phyloP scores from a whole-genome alignment of 2,113 vertebrate genomes.

The Electrona antarctica region DNA sequence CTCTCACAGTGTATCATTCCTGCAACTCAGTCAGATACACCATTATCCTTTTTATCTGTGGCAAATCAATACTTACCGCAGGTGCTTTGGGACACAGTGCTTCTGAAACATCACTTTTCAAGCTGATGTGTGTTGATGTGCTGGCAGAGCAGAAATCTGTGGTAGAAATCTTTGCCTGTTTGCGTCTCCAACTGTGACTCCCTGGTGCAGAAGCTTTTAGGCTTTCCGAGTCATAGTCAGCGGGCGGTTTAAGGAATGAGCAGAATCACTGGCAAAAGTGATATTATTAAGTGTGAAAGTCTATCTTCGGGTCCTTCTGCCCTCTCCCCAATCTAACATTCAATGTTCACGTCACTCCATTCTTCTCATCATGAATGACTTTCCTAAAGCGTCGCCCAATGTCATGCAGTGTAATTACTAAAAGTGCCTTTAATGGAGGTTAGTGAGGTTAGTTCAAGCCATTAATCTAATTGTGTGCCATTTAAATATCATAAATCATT shows the following conservation, averaged over 20 bases:
- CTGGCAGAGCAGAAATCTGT: slow-evolving; percentile 54
- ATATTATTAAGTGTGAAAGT: neutral
- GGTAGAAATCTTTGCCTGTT: slow-evolving; percentile 58
- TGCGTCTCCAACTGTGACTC: slow-evolving; percentile 45
- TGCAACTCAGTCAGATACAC: slow-evolving; percentile 54
- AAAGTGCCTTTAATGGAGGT: slow-evolving; percentile 61
- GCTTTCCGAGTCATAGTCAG: neutral
- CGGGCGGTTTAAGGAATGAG: too few species aligned
- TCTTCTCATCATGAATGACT: slow-evolving; percentile 29
- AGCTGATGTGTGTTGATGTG: slow-evolving; percentile 49
- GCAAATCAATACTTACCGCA: slow-evolving; percentile 72
- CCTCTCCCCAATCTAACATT: slow-evolving; percentile 15
- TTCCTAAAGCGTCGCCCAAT: slow-evolving; percentile 33
- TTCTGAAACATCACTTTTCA: slow-evolving; percentile 59
- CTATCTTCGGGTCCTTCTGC: neutral
- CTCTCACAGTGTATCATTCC: slow-evolving; percentile 46
- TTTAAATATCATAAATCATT: slow-evolving; percentile 70
- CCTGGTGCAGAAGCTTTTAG: slow-evolving; percentile 11
- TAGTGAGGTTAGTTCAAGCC: slow-evolving; percentile 48
- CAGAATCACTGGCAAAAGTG: slow-evolving; percentile 1
- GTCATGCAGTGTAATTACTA: slow-evolving; percentile 53
- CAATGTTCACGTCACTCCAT: slow-evolving; percentile 37
- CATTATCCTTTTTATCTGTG: slow-evolving; percentile 63
- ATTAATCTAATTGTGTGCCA: slow-evolving; percentile 65
- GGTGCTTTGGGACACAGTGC: slow-evolving; percentile 66